Conservation (phyloP, 2,888 invertebrate genomes). For the Dicyrtomina minuta region DNA sequence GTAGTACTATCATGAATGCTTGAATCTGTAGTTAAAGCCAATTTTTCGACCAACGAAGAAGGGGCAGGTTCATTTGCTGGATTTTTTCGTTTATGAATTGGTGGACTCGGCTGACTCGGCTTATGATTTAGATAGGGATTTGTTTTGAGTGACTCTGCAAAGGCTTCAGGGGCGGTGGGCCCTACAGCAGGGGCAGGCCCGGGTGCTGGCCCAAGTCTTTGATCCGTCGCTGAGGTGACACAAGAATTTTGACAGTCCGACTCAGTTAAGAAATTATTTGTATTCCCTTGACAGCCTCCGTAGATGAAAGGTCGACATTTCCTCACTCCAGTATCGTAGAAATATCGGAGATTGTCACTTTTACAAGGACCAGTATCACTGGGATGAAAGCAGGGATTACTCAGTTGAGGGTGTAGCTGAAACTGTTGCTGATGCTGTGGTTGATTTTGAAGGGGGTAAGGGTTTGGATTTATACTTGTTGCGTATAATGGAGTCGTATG, state of each 20-base stretch:
- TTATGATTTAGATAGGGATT: conserved; percentile 19
- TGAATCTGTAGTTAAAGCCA: background rate
- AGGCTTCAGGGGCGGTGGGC: too few species aligned
- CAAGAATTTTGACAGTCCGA: conserved; percentile 38
- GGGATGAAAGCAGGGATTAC: conserved; percentile 43
- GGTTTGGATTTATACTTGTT: too few species aligned
- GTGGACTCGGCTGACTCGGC: conserved; percentile 23
- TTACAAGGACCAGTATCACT: conserved; percentile 50
- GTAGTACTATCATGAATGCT: background rate
- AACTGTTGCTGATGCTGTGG: background rate
- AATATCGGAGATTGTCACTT: conserved; percentile 49
- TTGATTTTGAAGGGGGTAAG: background rate
- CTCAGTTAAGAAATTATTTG: conserved; percentile 49
- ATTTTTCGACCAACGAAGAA: too few species aligned
- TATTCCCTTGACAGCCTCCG: conserved; percentile 52
- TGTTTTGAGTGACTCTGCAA: too few species aligned
- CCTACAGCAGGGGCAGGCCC: too few species aligned
- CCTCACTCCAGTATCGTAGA: conserved; percentile 41
- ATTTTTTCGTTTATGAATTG: too few species aligned
- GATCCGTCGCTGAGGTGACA: background rate
- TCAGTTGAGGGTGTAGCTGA: conserved; percentile 48
- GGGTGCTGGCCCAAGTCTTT: too few species aligned
- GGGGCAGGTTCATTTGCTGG: too few species aligned
- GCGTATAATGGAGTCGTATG: too few species aligned
- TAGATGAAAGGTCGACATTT: conserved; percentile 52